These are phyloP conservation scores for Musca vetustissima DNA, from an alignment of 1,140 invertebrate genomes.

Conservation along the genomic window DNA sequence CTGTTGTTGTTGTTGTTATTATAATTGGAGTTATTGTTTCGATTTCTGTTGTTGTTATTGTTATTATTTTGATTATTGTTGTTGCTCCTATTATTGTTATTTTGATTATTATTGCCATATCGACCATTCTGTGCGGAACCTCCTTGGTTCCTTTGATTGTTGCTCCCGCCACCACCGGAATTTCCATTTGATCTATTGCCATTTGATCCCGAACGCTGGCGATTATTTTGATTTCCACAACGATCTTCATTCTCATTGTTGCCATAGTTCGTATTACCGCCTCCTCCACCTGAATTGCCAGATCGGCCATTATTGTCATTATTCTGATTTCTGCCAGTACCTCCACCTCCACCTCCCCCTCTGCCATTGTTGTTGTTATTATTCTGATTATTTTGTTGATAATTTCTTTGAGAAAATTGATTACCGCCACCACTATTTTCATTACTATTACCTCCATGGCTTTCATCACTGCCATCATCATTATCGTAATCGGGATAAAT, in stretches of 20 bases:
- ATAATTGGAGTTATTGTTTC: slow-evolving; percentile 27
- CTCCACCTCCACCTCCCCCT: neutral
- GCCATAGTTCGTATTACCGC: neutral
- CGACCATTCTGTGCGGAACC: neutral
- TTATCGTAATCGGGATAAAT: slow-evolving; percentile 22
- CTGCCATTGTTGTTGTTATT: slow-evolving; percentile 8
- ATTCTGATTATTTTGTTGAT: slow-evolving; percentile 26
- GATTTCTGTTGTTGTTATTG: slow-evolving; percentile 25
- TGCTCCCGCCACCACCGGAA: neutral
- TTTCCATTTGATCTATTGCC: neutral
- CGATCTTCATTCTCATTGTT: slow-evolving; percentile 9
- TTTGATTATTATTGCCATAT: slow-evolving; percentile 14
- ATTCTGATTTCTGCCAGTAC: neutral
- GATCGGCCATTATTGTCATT: slow-evolving; percentile 15
- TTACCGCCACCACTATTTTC: neutral
- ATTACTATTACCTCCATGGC: neutral
- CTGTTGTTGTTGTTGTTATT: slow-evolving; percentile 21
- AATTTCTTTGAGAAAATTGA: slow-evolving; percentile 15
- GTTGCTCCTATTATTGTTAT: slow-evolving; percentile 29
- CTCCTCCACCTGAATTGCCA: no score
- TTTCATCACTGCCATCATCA: slow-evolving; percentile 5
- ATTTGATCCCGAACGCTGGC: neutral
- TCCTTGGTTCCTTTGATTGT: slow-evolving; percentile 1
- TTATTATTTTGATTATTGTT: slow-evolving; percentile 19
- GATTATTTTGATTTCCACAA: neutral